Percentiles rank a stretch among this genome's conserved stretches.
These are phyloP conservation scores for Anagrus nilaparvatae DNA, from an alignment of 1,140 invertebrate species.

Conservation along the genomic window DNA sequence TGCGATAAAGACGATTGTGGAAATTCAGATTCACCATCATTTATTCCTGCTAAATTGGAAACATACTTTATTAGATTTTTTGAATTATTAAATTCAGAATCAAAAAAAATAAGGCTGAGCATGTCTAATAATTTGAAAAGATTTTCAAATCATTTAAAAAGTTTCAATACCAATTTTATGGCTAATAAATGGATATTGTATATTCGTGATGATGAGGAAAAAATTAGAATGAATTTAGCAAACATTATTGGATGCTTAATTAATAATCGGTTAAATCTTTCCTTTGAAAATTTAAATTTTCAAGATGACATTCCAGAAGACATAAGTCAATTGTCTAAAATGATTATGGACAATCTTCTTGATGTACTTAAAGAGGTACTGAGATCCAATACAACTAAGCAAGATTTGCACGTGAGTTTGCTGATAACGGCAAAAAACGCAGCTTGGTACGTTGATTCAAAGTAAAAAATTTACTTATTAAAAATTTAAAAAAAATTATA, in stretches of 20 bases:
- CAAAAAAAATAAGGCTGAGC: conserved; percentile 21
- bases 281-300: conserved; percentile 16
- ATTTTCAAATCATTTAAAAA: conserved; percentile 37
- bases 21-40: conserved; percentile 16
- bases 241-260: conserved; percentile 28
- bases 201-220: conserved; percentile 28
- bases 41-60: conserved; percentile 19
- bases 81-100: conserved; percentile 23
- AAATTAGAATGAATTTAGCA: conserved; percentile 31
- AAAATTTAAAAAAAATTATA: conserved; percentile 6
- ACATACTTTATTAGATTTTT: conserved; percentile 22
- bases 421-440: conserved; percentile 45
- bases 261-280: conserved; percentile 28
- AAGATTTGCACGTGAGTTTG: conserved; percentile 43
- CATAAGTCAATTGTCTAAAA: conserved; percentile 41
- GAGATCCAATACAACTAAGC: conserved; percentile 43
- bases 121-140: conserved; percentile 30
- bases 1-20: conserved; percentile 23
- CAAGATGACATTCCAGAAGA: conserved; percentile 27
- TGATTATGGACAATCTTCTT: conserved; percentile 42
- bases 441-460: conserved; percentile 30
- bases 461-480: background rate
- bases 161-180: conserved; percentile 33
- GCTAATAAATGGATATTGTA: conserved; percentile 34
- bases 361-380: conserved; percentile 42